phyloP scores from a whole-genome alignment of 1,140 invertebrate species.

The Periplaneta americana region DNA sequence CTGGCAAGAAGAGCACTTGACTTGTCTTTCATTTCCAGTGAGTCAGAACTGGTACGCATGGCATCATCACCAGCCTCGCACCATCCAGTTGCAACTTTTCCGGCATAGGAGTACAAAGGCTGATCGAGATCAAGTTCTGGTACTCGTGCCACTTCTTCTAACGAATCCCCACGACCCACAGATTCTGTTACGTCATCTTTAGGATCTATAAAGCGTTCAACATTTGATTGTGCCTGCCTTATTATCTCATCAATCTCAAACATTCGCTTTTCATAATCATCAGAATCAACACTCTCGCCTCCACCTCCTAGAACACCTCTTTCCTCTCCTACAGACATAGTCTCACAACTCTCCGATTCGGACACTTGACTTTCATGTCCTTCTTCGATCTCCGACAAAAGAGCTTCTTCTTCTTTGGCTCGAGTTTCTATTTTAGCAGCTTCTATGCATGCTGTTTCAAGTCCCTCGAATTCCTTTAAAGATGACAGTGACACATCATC shows the following conservation, averaged over 20 bases:
- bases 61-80: constrained; percentile 28
- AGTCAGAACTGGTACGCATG: constrained; percentile 38
- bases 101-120: constrained; percentile 24
- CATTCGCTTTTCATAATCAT: constrained; percentile 64
- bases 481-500: constrained; percentile 90
- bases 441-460: constrained; percentile 83
- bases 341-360: constrained; percentile 61
- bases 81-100: constrained; percentile 20
- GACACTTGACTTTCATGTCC: constrained; percentile 57
- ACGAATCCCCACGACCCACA: constrained; percentile 40
- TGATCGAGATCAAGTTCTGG: constrained; percentile 42
- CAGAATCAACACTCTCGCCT: constrained; percentile 41
- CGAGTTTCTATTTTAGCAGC: constrained; percentile 74
- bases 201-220: constrained; percentile 51
- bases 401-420: constrained; percentile 73
- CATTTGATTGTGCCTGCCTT: constrained; percentile 60
- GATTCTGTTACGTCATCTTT: constrained; percentile 39
- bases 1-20: constrained; percentile 33
- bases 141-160: constrained; percentile 43
- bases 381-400: constrained; percentile 67
- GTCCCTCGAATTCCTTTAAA: constrained; percentile 88
- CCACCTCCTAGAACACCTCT: constrained; percentile 30
- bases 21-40: constrained; percentile 31
- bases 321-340: constrained; percentile 47
- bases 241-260: constrained; percentile 72